These are phyloP conservation scores for Protophormia terraenovae DNA, from an alignment of 2,888 invertebrate species.

Conservation along the genomic window DNA sequence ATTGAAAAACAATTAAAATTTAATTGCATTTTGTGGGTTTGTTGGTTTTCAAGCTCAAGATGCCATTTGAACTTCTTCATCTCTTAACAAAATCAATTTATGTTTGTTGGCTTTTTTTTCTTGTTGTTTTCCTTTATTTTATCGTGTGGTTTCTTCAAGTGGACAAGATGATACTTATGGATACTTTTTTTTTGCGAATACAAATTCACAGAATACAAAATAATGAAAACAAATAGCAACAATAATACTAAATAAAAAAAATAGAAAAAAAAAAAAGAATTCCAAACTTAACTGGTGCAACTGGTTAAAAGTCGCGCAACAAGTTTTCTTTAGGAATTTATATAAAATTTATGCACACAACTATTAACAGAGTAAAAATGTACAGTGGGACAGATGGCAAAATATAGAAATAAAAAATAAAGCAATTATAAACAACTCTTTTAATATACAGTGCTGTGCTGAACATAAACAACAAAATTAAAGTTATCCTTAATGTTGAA, in stretches of 20 bases:
- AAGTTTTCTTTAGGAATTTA: slow-evolving; percentile 21
- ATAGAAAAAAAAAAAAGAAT: not conserved
- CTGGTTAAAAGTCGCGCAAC: slow-evolving; percentile 48
- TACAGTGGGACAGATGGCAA: not conserved
- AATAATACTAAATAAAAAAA: not conserved
- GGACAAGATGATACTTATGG: slow-evolving; percentile 16
- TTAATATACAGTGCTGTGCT: too few species aligned
- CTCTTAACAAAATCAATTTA: slow-evolving; percentile 39
- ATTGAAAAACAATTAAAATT: slow-evolving; percentile 70
- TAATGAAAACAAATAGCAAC: not conserved
- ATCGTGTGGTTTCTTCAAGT: slow-evolving; percentile 43
- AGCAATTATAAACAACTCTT: too few species aligned
- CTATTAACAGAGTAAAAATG: not conserved
- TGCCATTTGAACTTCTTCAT: slow-evolving; percentile 51
- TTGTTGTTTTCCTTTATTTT: not conserved
- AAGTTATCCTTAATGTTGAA: too few species aligned
- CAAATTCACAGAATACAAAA: not conserved
- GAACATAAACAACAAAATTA: too few species aligned
- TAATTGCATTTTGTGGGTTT: slow-evolving; percentile 66
- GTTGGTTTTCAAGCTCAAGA: slow-evolving; percentile 52
- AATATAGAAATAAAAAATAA: too few species aligned
- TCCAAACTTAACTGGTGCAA: not conserved
- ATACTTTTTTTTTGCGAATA: not conserved
- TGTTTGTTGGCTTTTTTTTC: slow-evolving; percentile 20
- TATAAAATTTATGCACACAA: not conserved